phyloP scores from a whole-genome alignment of 2,797 vertebrate genomes.

The Todus mexicanus region DNA sequence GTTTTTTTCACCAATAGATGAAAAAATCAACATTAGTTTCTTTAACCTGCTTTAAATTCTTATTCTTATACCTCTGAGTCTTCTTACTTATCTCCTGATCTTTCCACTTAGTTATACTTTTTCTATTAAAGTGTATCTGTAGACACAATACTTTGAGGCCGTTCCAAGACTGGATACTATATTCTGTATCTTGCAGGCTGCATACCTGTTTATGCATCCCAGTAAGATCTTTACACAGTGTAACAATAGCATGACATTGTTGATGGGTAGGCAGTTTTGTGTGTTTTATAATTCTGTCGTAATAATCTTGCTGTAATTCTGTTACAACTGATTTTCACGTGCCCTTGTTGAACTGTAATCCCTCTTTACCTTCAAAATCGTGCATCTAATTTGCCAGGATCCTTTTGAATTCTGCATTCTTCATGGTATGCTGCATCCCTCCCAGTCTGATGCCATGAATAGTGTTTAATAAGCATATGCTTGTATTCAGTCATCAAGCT shows the following conservation, averaged over 20 bases:
- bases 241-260: neutral
- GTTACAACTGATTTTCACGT: neutral
- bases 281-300: neutral
- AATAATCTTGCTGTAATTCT: neutral
- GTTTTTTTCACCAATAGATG: rapidly evolving
- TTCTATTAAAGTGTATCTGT: neutral
- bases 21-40: neutral
- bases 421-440: neutral
- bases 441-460: neutral
- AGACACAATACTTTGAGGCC: neutral
- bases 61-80: neutral
- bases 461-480: neutral
- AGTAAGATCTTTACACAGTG: neutral
- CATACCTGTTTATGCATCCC: neutral
- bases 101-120: neutral
- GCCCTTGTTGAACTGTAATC: neutral
- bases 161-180: neutral
- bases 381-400: neutral
- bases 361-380: neutral
- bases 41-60: neutral
- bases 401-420: neutral
- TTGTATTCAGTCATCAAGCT: neutral
- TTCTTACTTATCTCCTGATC: neutral
- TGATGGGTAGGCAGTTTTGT: neutral
- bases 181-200: neutral